phyloP scores from a whole-genome alignment of 2,888 invertebrate species.

The Cataglyphis livida region DNA sequence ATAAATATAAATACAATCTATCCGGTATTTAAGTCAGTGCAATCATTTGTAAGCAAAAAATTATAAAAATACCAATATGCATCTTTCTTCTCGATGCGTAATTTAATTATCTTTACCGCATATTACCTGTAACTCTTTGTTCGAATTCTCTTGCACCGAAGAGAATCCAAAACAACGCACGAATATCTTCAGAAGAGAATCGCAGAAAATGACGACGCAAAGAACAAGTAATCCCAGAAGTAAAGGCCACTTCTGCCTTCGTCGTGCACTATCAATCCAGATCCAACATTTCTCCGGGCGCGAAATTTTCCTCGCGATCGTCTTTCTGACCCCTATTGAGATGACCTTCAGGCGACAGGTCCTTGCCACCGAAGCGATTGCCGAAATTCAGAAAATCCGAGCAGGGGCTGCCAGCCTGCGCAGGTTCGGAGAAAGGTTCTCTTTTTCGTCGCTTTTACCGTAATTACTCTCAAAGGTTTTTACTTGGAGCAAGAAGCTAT shows the following conservation, averaged over 20 bases:
- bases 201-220: not conserved
- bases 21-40: not conserved
- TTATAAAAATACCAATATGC: constrained; percentile 35
- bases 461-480: constrained; percentile 53
- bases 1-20: constrained; percentile 13
- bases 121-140: constrained; percentile 10
- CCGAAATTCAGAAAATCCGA: constrained; percentile 78
- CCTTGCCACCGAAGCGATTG: constrained; percentile 69
- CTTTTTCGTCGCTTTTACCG: constrained; percentile 43
- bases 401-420: constrained; percentile 76
- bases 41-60: constrained; percentile 39
- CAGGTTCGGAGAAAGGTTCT: constrained; percentile 57
- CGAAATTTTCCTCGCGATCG: constrained; percentile 70
- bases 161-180: constrained; percentile 2
- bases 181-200: not conserved
- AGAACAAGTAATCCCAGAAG: constrained; percentile 27
- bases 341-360: constrained; percentile 66
- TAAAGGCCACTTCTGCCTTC: not conserved
- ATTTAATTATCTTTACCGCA: constrained; percentile 15
- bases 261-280: constrained; percentile 74
- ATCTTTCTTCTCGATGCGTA: not conserved
- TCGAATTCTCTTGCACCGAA: not conserved
- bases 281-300: constrained; percentile 75
- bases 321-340: constrained; percentile 71
- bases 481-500: constrained; percentile 73